These are phyloP conservation scores for Gallinago paraguaiae DNA, from an alignment of 2,113 vertebrate species.

Conservation along the genomic window DNA sequence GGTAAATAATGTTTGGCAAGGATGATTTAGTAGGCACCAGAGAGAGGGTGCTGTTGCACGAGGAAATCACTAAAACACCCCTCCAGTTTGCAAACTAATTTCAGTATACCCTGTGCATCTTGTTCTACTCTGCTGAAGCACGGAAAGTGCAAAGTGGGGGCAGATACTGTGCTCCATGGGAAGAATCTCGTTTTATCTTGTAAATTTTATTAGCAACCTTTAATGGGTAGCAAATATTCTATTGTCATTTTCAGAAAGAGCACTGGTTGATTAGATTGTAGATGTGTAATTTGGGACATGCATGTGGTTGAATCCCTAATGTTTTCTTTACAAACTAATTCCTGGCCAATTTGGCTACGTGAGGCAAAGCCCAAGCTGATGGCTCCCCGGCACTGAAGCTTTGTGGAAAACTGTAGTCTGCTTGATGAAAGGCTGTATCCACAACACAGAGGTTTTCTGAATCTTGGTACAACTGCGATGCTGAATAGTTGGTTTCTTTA, in stretches of 20 bases:
- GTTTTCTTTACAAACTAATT: slow-evolving; percentile 35
- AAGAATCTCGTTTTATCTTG: neutral
- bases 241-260: slow-evolving; percentile 25
- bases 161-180: neutral
- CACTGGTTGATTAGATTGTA: neutral
- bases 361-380: neutral
- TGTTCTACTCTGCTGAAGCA: neutral
- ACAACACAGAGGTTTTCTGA: slow-evolving; percentile 4
- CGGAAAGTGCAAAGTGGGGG: neutral
- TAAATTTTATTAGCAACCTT: neutral
- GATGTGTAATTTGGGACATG: neutral
- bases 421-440: slow-evolving; percentile 33
- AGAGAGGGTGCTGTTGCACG: neutral
- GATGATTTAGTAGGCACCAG: slow-evolving; percentile 19
- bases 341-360: neutral
- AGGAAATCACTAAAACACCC: slow-evolving; percentile 23
- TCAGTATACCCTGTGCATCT: neutral
- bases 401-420: slow-evolving; percentile 18
- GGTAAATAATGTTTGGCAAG: slow-evolving; percentile 63
- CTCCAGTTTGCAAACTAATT: neutral
- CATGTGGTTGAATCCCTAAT: neutral
- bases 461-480: neutral
- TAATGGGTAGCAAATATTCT: neutral
- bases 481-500: neutral
- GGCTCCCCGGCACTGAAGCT: neutral